These are phyloP conservation scores for Percina caprodes DNA, from an alignment of 2,113 vertebrate genomes.

Conservation along the genomic window DNA sequence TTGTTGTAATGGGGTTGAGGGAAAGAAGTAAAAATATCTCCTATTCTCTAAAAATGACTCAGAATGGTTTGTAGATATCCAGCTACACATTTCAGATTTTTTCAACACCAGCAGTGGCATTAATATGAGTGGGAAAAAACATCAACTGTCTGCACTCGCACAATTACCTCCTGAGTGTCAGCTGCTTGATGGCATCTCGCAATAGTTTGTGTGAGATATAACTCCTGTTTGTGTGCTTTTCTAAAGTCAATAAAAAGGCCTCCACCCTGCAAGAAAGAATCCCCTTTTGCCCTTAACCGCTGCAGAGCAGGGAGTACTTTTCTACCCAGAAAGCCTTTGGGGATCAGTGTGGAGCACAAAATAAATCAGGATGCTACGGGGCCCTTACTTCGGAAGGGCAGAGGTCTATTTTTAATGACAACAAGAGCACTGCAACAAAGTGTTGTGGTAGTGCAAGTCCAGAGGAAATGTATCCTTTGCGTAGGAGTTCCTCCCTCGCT, in stretches of 20 bases:
- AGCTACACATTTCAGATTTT: neutral
- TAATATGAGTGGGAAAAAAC: conserved; percentile 4
- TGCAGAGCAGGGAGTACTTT: conserved; percentile 52
- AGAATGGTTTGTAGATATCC: conserved; percentile 18
- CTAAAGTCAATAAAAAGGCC: conserved; percentile 66
- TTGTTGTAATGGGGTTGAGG: neutral
- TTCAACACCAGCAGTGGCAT: conserved; percentile 24
- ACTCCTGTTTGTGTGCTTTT: conserved; percentile 41
- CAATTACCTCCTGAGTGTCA: conserved; percentile 51
- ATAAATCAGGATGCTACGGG: conserved; percentile 63
- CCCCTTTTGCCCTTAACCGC: conserved; percentile 58
- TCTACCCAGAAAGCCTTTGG: conserved; percentile 51
- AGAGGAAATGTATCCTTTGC: conserved; percentile 65
- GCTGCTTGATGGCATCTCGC: conserved; percentile 43
- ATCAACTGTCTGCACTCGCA: conserved; percentile 13
- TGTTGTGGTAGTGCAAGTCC: conserved; percentile 49
- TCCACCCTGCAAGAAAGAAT: conserved; percentile 42
- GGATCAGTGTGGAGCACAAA: conserved; percentile 51
- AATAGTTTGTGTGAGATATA: conserved; percentile 43
- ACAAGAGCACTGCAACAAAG: conserved; percentile 65
- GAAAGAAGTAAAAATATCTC: neutral
- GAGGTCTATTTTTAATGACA: conserved; percentile 81
- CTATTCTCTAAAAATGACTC: neutral
- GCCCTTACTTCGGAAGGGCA: conserved; percentile 61
- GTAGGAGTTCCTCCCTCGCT: conserved; percentile 68